Percentiles rank a stretch among this genome's conserved stretches.
Evolutionary conservation across 2,113 vertebrate species (phyloP).

Genomic region (Opisthocomus hoazin): DNA sequence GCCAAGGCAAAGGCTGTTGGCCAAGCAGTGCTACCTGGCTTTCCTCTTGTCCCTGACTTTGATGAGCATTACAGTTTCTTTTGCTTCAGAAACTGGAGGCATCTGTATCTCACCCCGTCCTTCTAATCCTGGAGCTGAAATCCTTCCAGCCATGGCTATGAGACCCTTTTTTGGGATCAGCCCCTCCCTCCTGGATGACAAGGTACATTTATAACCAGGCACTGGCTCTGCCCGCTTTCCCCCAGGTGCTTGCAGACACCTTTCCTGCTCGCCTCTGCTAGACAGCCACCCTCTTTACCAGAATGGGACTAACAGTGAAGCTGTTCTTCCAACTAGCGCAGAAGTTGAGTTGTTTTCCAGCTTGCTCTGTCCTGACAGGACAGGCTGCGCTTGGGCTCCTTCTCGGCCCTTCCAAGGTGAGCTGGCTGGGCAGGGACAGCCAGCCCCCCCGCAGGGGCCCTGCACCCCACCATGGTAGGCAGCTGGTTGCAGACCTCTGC

Average conservation of each 20-base stretch:
- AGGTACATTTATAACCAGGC: conserved; percentile 50
- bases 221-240: background rate
- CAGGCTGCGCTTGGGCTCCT: background rate
- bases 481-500: background rate
- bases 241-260: rapidly evolving
- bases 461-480: background rate
- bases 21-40: background rate
- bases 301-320: background rate
- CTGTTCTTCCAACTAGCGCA: background rate
- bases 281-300: background rate
- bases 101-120: conserved; percentile 79
- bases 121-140: conserved; percentile 74
- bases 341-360: background rate
- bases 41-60: background rate
- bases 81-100: conserved; percentile 78
- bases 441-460: background rate
- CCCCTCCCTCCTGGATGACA: conserved; percentile 74
- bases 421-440: background rate
- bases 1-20: background rate
- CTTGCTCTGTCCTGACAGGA: background rate
- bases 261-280: background rate
- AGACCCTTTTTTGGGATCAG: conserved; percentile 80
- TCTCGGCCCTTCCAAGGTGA: background rate
- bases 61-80: background rate
- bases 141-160: conserved; percentile 81